These are phyloP conservation scores for Trinorchestia longiramus DNA, from an alignment of 1,140 invertebrate genomes.

Conservation along the genomic window DNA sequence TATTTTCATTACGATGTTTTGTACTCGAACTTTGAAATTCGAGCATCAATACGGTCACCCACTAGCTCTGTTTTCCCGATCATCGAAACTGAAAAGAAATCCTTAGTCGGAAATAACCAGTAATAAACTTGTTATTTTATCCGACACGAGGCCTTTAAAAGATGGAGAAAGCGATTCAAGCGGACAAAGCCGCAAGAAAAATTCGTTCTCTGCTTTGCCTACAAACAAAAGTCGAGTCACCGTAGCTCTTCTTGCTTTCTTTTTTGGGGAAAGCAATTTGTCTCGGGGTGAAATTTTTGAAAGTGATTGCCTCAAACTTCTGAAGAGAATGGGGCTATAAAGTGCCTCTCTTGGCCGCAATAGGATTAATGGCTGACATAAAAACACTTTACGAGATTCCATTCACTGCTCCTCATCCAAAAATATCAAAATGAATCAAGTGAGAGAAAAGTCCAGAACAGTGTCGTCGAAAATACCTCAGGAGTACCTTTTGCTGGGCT, in stretches of 20 bases:
- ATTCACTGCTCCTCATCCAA: conserved; percentile 45
- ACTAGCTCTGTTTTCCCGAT: neutral
- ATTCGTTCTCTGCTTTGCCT: neutral
- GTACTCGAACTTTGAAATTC: neutral
- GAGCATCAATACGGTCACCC: neutral
- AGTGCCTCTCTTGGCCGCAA: conserved; percentile 29
- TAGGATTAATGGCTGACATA: conserved; percentile 45
- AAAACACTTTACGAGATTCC: conserved; percentile 54
- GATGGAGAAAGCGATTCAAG: conserved; percentile 17
- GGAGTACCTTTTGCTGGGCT: conserved; percentile 22
- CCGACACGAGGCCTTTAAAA: neutral
- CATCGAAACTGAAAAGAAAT: neutral
- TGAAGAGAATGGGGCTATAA: conserved; percentile 48
- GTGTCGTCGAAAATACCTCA: conserved; percentile 37
- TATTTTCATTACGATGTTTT: neutral
- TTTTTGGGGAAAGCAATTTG: neutral
- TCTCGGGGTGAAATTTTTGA: conserved; percentile 44
- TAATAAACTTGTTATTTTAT: conserved; percentile 28
- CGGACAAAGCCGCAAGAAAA: conserved; percentile 17
- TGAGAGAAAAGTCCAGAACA: neutral
- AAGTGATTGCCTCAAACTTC: conserved; percentile 40
- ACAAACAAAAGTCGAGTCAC: neutral
- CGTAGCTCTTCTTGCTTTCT: neutral
- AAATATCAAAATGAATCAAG: conserved; percentile 50
- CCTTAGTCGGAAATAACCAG: neutral